A percentile compares a stretch with the other conserved stretches of the same genome.
Evolutionary conservation across 2,888 invertebrate species (phyloP).

Genomic region (Epinotia ramella): DNA sequence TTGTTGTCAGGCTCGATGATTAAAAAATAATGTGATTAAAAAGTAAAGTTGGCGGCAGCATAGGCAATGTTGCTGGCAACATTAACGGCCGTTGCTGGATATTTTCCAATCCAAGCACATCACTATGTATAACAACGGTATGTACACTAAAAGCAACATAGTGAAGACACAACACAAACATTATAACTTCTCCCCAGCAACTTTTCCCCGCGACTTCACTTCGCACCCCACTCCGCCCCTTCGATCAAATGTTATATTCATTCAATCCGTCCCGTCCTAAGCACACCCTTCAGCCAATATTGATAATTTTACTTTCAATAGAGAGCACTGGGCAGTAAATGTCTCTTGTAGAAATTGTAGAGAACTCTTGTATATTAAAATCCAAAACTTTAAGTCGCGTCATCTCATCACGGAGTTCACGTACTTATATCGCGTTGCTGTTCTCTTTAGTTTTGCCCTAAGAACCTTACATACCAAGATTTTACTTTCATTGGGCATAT

Average conservation of each 20-base stretch:
- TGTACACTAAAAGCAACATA: not conserved
- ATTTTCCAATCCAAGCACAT: too few relatives aligned
- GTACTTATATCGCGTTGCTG: too few relatives aligned
- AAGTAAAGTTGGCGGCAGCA: too few relatives aligned
- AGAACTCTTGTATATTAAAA: not conserved
- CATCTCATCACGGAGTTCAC: not conserved
- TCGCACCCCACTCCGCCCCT: slow-evolving; percentile 9
- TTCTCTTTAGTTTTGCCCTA: too few relatives aligned
- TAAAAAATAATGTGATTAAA: too few relatives aligned
- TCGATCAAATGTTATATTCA: slow-evolving; percentile 10
- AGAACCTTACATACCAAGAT: not conserved
- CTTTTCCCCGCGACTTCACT: not conserved
- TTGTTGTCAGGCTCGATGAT: too few relatives aligned
- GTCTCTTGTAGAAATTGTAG: not conserved
- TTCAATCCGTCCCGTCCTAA: slow-evolving; percentile 11
- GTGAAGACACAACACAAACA: slow-evolving; percentile 7
- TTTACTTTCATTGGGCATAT: not conserved
- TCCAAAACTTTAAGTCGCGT: not conserved
- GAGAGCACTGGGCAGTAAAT: not conserved
- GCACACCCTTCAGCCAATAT: not conserved
- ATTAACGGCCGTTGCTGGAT: too few relatives aligned
- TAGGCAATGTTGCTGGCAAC: too few relatives aligned
- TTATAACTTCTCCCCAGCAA: not conserved
- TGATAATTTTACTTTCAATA: slow-evolving; percentile 3
- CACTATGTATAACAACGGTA: not conserved